Conservation (phyloP, 2,888 invertebrate species). For the Chalcosyrphus nemorum region DNA sequence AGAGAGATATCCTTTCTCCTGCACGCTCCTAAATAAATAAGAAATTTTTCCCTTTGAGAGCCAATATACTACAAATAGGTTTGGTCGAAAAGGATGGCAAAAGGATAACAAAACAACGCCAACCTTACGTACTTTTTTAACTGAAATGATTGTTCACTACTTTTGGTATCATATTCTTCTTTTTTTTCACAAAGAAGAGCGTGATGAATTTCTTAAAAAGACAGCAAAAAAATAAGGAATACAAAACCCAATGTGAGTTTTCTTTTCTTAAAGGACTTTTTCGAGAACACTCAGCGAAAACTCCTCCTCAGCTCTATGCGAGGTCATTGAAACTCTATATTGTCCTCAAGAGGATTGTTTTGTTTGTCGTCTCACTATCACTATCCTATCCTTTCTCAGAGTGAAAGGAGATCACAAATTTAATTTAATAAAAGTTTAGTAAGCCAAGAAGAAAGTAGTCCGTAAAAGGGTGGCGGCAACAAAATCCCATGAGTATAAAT, state of each 20-base stretch:
- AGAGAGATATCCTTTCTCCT: conserved; percentile 33
- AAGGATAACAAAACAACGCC: conserved; percentile 41
- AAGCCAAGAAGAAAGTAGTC: conserved; percentile 26
- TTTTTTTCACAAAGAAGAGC: conserved; percentile 21
- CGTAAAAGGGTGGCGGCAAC: not conserved
- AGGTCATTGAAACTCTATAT: conserved; percentile 58
- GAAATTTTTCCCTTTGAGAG: conserved; percentile 18
- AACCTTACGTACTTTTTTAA: conserved; percentile 40
- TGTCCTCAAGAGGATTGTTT: conserved; percentile 44
- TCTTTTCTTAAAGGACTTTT: not conserved
- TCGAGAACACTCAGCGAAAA: conserved; percentile 42
- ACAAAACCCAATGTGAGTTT: too few relatives aligned
- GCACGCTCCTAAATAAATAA: conserved; percentile 43
- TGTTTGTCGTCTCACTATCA: conserved; percentile 2
- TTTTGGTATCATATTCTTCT: conserved; percentile 14
- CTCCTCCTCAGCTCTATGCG: conserved; percentile 46
- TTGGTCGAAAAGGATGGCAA: not conserved
- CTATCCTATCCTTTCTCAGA: too few relatives aligned
- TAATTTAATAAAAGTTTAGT: conserved; percentile 63
- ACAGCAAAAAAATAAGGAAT: too few relatives aligned
- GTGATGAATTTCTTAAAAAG: conserved; percentile 35
- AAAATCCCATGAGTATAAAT: conserved; percentile 23
- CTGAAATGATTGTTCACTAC: conserved; percentile 28
- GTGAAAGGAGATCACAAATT: conserved; percentile 48
- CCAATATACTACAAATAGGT: conserved; percentile 33